Evolutionary conservation across 2,797 vertebrate genomes (phyloP), one percentile per base, ranked within the genome.

Genomic region (Cyprinella venusta): DNA sequence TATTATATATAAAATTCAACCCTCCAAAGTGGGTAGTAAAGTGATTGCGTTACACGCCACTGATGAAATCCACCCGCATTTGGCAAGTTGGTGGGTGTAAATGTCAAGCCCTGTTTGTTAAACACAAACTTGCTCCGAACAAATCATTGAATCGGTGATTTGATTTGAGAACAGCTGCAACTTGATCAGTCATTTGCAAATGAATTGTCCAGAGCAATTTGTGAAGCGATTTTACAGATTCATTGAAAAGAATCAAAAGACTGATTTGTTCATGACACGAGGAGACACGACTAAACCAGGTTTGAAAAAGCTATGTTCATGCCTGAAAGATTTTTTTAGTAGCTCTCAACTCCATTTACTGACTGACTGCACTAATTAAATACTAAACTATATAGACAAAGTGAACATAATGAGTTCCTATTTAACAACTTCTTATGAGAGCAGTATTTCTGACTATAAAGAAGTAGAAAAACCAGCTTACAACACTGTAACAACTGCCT

Each of bases 331-430:
- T 68, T 74, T 42, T 74, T 15, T 52, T 79, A 38, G 26, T 36
- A 19, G 56, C 38, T 63, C 38, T 63, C 15, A 42, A 63, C 36
- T 45, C 12, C 26, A 79, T 30, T 79, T 67, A 52, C 61, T 33
- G 63, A 79, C 24, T 67, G 38, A 67, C 40, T 13, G 64, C 18
- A 68, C 64, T 54, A 69, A 52, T 69, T 52, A 54, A 38, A 68
- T 16, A 45, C 59, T 13, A 15, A 45, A 45, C 16, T 48, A 18
- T 48, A 48, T 30, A 26, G 10, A 48, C 40, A 64, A 77, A 64
- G 40, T 26, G 24, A n/a, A 75, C 19, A 38, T 56, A 77, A 12
- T 63, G 16, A 75, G 21, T 16, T 50, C 5, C 48, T 50, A 16
- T 30, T 30, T 30, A 30, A 30, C 26, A 30, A 30, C 2, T 30